Evolutionary conservation across 1,140 invertebrate genomes (phyloP), one percentile per base, ranked within the genome.

Genomic region (Drosophila rhopaloa): DNA sequence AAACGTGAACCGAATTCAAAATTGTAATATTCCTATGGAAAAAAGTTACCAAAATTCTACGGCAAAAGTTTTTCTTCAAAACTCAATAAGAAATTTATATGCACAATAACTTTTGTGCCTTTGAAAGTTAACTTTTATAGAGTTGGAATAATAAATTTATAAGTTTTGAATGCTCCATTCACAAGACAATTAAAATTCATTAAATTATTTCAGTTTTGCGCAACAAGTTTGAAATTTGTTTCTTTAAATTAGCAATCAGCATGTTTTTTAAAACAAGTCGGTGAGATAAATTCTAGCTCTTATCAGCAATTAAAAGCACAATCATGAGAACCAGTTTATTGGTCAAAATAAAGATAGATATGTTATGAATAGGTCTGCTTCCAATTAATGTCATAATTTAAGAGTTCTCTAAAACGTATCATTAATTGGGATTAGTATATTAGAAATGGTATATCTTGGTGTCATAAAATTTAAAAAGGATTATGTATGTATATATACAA

Each of bases 1-100:
- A 29, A 50, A 40, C 68, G 68, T 72, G 68, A 58, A 50, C 19
- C 7, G 53, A 71, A 50, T 71, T 7, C 5, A 0, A 57, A 37
- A 57, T 16, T 46, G 54, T 0, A 14, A 16, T 55, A 67, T 70
- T 57, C 43, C n/a, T 16, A 16, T 27, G 43, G 19, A 27, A 71
- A 68, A 9, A 16, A 14, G 11, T 13, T 19, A 6, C 9, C 11
- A 5, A 71, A 50, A 37, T 71, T 50, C 67, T n/a, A 6, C 3
- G 37, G 40, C 14, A 4, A 46, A 13, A 8, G 40, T 29, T 38
- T 7, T 5, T 10, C 6, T 14, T 32, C 6, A 6, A 24, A 11
- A 62, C 29, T 19, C n/a, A 38, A 38, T 32, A 35, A 16, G n/a
- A 53, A 2, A 27, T 48, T 43, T 37, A 50, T 50, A 6, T 11